Evolutionary conservation across 1,140 invertebrate species (phyloP), one percentile per base, ranked within the genome.

Genomic region (Coptotermes formosanus): DNA sequence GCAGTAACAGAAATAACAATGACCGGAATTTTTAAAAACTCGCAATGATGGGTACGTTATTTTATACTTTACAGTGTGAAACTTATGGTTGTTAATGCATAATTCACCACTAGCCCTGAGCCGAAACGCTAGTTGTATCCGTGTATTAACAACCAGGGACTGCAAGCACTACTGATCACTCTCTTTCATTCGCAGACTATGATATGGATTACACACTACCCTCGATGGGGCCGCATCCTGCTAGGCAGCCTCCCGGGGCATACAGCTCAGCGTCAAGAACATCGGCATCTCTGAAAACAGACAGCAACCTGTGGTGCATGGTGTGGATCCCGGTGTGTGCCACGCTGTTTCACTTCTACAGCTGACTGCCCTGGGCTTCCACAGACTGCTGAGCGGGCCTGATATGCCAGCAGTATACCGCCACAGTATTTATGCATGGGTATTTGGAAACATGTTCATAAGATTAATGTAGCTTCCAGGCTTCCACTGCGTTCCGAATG

Each of bases 181-280:
- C 14, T 30, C n/a, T 75, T 75, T 8, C 64, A 55, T 55, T 75
- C n/a, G 12, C 64, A 75, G 64, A 30, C 14, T 75, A 84, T 16
- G 83, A 55, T 44, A 52, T 52, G 6, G 83, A 84, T 64, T 84
- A 84, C 83, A 52, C 83, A 0, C 30, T 84, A 25, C 83, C 83
- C n/a, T 84, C 83, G 43, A 45, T 84, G 43, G 83, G 83, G 48
- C 83, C 83, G 43, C 59, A 84, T 45, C 83, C 83, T 7, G 83
- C 83, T 12, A 84, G n/a, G 25, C 83, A 84, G 45, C 83, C 83
- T 12, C 83, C 83, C 9, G 83, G 83, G 14, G 43, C 83, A 19
- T 84, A 52, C 52, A 64, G 83, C 45, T 75, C 64, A 30, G 64
- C 64, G 3, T 75, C 64, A n/a, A 75, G n/a, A 75, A 25, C 64